These are phyloP conservation scores for Corythornis vintsioides DNA, from an alignment of 2,113 vertebrate genomes.

Conservation along the genomic window DNA sequence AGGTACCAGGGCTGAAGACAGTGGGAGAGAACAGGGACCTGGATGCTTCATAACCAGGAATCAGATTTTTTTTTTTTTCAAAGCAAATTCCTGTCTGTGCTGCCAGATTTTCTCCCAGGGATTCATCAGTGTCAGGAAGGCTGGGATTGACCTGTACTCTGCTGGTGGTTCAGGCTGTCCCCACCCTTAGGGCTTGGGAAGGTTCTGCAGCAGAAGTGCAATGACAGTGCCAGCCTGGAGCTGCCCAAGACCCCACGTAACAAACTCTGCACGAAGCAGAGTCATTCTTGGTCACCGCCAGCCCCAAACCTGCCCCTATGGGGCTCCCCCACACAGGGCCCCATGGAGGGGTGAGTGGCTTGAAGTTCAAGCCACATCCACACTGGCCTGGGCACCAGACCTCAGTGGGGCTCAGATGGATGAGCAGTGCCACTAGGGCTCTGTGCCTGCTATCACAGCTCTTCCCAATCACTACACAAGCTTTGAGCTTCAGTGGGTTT, in stretches of 20 bases:
- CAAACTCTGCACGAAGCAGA: not conserved
- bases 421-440: not conserved
- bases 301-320: not conserved
- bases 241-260: not conserved
- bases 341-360: no score
- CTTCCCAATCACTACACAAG: not conserved
- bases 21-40: rapidly evolving
- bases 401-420: not conserved
- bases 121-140: not conserved
- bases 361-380: not conserved
- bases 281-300: not conserved
- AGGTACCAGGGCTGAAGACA: not conserved
- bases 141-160: not conserved
- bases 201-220: not conserved
- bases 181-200: not conserved
- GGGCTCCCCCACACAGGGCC: not conserved
- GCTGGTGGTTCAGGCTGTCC: rapidly evolving
- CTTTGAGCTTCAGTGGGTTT: not conserved
- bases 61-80: not conserved
- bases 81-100: not conserved
- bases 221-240: rapidly evolving
- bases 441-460: not conserved
- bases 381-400: not conserved
- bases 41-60: not conserved
- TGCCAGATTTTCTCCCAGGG: not conserved